Percentiles rank a stretch among this genome's conserved stretches.
Conservation (phyloP, 2,888 invertebrate species). For the Idaea straminata region DNA sequence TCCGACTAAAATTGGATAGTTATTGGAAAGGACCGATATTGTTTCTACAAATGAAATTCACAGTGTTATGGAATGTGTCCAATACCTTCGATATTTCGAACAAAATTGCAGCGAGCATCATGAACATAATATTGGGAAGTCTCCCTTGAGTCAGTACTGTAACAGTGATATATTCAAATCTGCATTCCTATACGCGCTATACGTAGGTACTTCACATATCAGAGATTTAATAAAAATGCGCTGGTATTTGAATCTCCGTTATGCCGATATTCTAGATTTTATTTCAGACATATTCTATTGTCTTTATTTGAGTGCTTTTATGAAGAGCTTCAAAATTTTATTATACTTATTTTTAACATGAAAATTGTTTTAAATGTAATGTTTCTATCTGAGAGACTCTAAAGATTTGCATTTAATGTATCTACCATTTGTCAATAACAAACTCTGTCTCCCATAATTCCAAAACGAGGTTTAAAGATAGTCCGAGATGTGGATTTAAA, state of each 20-base stretch:
- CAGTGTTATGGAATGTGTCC: slow-evolving; percentile 2
- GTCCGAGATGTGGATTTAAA: too few species aligned
- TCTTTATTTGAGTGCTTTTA: slow-evolving; percentile 15
- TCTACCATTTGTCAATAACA: too few species aligned
- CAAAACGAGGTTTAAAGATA: too few species aligned
- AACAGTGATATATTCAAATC: slow-evolving; percentile 60
- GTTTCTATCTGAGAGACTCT: too few species aligned
- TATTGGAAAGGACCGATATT: background rate
- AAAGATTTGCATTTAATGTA: too few species aligned
- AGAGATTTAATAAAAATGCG: slow-evolving; percentile 67
- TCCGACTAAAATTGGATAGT: background rate
- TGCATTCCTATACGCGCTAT: slow-evolving; percentile 54
- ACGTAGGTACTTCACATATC: slow-evolving; percentile 52
- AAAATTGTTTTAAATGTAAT: background rate
- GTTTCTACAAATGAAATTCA: slow-evolving; percentile 5
- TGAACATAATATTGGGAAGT: slow-evolving; percentile 50
- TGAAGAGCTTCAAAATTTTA: background rate
- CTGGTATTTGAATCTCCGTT: slow-evolving; percentile 45
- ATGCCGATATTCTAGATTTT: slow-evolving; percentile 33
- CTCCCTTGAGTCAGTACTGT: slow-evolving; percentile 36
- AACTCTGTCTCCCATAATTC: too few species aligned
- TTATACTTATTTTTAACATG: background rate
- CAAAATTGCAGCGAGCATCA: slow-evolving; percentile 43
- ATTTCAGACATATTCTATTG: slow-evolving; percentile 39
- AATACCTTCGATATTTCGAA: slow-evolving; percentile 26